Percentiles rank a stretch among this genome's conserved stretches.
These are phyloP conservation scores for Alectura lathami DNA, from an alignment of 2,113 vertebrate genomes.

Conservation along the genomic window DNA sequence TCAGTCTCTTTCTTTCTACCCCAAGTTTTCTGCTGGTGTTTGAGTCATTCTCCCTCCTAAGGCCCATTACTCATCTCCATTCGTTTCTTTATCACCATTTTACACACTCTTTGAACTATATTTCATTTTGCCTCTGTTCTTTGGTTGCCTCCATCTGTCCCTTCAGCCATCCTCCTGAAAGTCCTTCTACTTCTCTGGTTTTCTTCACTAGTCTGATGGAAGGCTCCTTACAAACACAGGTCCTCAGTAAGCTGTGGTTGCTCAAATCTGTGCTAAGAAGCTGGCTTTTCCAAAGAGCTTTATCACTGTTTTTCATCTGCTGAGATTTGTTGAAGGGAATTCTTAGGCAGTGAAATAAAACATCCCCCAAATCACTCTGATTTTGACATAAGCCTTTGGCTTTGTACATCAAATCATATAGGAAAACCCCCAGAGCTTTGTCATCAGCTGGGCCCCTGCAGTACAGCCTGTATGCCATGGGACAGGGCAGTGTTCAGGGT, in stretches of 20 bases:
- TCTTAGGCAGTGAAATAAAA: neutral
- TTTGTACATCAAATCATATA: neutral
- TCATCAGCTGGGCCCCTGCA: neutral
- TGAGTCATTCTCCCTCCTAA: neutral
- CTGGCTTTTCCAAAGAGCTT: neutral
- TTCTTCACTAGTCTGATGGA: neutral
- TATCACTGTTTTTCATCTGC: neutral
- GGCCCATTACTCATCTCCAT: neutral
- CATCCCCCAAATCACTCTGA: neutral
- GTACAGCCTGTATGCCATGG: neutral
- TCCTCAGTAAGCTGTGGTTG: neutral
- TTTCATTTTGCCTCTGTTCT: neutral
- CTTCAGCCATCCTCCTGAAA: neutral
- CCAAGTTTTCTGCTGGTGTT: neutral
- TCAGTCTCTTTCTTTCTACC: neutral
- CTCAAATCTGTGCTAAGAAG: neutral
- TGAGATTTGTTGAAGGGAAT: neutral
- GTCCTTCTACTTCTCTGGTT: neutral
- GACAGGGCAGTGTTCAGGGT: too few relatives aligned
- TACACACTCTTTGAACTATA: neutral
- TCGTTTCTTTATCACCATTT: neutral
- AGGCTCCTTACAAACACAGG: neutral
- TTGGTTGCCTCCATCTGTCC: neutral
- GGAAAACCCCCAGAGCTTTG: neutral
- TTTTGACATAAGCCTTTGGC: neutral